These are phyloP conservation scores for Dolichoris vasculosae DNA, from an alignment of 1,140 invertebrate species.

Conservation along the genomic window DNA sequence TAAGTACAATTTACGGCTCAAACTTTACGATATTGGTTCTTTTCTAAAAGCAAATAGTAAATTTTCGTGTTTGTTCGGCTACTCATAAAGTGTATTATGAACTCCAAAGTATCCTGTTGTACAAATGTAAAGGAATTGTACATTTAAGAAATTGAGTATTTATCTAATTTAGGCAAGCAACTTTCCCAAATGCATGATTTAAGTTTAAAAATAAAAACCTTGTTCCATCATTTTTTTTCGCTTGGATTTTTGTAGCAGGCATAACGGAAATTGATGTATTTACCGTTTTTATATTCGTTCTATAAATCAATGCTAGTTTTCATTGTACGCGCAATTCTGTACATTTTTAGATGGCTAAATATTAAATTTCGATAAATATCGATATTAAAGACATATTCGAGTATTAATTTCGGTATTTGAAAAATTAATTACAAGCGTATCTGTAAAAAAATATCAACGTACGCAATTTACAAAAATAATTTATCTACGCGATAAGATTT, in stretches of 20 bases:
- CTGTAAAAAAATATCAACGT: too few relatives aligned
- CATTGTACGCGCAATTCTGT: too few relatives aligned
- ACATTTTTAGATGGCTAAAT: neutral
- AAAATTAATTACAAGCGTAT: too few relatives aligned
- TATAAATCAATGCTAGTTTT: too few relatives aligned
- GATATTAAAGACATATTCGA: too few relatives aligned
- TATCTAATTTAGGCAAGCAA: neutral
- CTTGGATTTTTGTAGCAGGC: neutral
- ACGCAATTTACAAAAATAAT: too few relatives aligned
- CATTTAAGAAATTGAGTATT: neutral
- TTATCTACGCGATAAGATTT: too few relatives aligned
- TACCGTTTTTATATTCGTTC: too few relatives aligned
- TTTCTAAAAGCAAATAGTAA: neutral
- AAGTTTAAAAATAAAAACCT: neutral
- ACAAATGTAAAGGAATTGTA: neutral
- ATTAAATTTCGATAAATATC: neutral
- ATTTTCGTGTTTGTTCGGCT: constrained; percentile 24
- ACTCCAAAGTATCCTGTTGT: constrained; percentile 4
- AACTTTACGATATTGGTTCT: neutral
- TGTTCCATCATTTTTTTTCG: neutral
- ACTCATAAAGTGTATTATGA: constrained; percentile 14
- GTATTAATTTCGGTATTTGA: too few relatives aligned
- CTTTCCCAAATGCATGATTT: neutral
- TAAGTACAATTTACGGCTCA: constrained; percentile 13
- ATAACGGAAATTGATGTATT: neutral